Base-by-base conservation (phyloP, 37 sponge, comb jelly and placozoan species). In the Eunapius fragilis region DNA sequence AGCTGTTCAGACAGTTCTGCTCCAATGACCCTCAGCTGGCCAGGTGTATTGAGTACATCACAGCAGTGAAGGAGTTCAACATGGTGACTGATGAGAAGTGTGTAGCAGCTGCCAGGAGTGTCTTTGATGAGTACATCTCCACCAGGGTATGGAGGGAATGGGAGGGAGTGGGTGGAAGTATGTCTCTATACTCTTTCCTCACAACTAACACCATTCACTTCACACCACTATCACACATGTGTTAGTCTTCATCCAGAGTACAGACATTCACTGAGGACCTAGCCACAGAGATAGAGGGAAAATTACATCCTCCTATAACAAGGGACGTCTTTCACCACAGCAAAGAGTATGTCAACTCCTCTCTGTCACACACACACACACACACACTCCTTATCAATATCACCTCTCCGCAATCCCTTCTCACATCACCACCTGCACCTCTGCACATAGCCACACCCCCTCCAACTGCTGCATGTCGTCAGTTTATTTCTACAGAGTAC, bases 1-100 rank as follows among this genome's bases (percentile, higher is more conserved):
- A 78, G 27, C 82, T 98, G 72, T 98, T 98, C 76, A 31, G 75
- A 0, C 73, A 83, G 30, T 98, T 95, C 87, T 98, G 99, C 76
- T 28, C 74, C 23, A 80, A 71, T 28, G 77, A 87, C 67, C 73
- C 37, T 0, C 49, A 71, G n/a, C 70, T 96, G 71, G 27, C 75
- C 11, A 70, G 58, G 31, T 94, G 94, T 68, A 87, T 80, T 70
- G 33, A 91, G 41, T 96, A 96, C 86, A 38, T 93, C 14, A 24
- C 41, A 10, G 93, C 77, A 0, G 83, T 96, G 58, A 93, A 95
- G 2, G 83, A 88, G 69, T 84, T 90, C 25, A 79, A 87, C 50
- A 71, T 92, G 13, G 76, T 94, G 25, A 89, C 85, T 11, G 96
- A 94, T 31, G 96, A 92, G 70, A 94, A 94, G 50, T 78, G 79